Percentiles rank a stretch among this genome's conserved stretches.
Conservation (phyloP, 2,113 vertebrate species). For the Myrmecobius fasciatus region DNA sequence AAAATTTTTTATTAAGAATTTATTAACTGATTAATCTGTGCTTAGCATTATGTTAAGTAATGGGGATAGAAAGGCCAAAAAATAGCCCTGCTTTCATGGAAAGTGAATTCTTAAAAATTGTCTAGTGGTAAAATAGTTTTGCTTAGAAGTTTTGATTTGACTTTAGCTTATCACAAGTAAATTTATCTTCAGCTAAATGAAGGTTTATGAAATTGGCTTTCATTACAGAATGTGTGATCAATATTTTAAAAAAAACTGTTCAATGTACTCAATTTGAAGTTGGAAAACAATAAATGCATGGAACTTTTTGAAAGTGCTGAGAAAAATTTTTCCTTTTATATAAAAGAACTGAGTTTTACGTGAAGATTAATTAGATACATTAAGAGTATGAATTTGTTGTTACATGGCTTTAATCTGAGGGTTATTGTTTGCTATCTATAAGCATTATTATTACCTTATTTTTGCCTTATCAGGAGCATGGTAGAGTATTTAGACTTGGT, state of each 20-base stretch:
- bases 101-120: not conserved
- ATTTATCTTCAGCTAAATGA: too few species aligned
- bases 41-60: not conserved
- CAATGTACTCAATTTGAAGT: not conserved
- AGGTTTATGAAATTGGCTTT: too few species aligned
- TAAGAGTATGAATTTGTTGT: too few species aligned
- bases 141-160: too few species aligned
- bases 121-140: not conserved
- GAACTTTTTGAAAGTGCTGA: not conserved
- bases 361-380: not conserved
- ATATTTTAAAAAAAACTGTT: not conserved
- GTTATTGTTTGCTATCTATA: not conserved
- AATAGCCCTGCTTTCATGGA: not conserved
- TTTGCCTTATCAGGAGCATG: not conserved
- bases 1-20: not conserved
- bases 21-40: not conserved
- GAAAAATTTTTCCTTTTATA: not conserved
- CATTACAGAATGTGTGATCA: too few species aligned
- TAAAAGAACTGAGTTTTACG: not conserved
- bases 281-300: too few species aligned
- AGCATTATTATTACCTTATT: not conserved
- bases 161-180: too few species aligned
- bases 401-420: not conserved
- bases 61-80: not conserved
- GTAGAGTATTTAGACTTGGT: too few species aligned